A percentile compares a stretch with the other conserved stretches of the same genome.
Evolutionary conservation across 2,797 vertebrate species (phyloP).

Genomic region (Phoeniculus purpureus): DNA sequence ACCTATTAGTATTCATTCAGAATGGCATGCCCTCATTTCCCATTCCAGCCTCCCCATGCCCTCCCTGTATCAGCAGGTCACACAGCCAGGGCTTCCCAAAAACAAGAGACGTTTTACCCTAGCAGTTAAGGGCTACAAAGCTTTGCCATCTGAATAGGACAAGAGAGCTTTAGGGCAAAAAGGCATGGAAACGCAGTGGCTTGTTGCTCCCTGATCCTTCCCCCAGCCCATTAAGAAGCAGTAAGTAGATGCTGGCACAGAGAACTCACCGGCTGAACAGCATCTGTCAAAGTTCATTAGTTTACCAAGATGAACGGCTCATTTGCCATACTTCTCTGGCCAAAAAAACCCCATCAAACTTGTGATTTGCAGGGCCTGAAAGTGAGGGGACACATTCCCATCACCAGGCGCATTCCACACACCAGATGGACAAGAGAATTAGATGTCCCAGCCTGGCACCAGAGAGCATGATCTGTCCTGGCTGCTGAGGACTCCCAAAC

Average conservation of each 20-base stretch:
- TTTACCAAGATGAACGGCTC: constrained; percentile 48
- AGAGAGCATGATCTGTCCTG: not conserved
- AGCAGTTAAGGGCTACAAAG: not conserved
- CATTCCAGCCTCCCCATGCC: not conserved
- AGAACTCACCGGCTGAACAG: not conserved
- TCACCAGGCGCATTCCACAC: not conserved
- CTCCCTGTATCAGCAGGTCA: not conserved
- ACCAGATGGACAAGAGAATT: constrained; percentile 57
- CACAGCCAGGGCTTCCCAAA: not conserved
- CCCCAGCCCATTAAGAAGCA: constrained; percentile 21
- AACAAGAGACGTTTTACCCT: not conserved
- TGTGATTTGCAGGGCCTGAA: not conserved
- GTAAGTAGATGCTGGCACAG: constrained; percentile 23
- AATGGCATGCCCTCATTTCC: not conserved
- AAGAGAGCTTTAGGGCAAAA: not conserved
- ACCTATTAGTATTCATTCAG: not conserved
- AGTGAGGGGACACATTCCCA: constrained; percentile 20
- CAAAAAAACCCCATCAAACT: constrained; percentile 34
- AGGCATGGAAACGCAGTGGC: not conserved
- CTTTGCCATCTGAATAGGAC: not conserved
- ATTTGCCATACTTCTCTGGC: constrained; percentile 35
- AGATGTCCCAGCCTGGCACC: not conserved
- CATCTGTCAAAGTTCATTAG: constrained; percentile 62
- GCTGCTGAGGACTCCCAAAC: constrained; percentile 1
- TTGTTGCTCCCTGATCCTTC: not conserved